These are phyloP conservation scores for Bettongia penicillata DNA, from an alignment of 2,113 vertebrate species.

Conservation along the genomic window DNA sequence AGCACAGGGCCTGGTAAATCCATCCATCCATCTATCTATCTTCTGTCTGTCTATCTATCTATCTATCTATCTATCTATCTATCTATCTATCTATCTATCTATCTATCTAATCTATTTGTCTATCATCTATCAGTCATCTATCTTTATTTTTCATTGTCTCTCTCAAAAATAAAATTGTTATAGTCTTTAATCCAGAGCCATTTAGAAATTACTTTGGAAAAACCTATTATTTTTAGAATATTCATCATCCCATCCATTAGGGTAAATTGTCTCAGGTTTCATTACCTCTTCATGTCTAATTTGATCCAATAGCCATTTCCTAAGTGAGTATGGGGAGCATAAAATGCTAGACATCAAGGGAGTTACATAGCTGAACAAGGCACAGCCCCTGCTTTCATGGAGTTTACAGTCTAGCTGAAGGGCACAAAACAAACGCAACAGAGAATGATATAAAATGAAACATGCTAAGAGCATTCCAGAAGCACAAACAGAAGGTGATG, in stretches of 20 bases:
- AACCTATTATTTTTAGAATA: constrained; percentile 59
- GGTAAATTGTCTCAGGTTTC: constrained; percentile 54
- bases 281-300: constrained; percentile 50
- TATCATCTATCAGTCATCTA: no score
- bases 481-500: background rate
- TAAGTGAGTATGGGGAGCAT: background rate
- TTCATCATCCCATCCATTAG: constrained; percentile 1
- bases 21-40: background rate
- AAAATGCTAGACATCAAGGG: background rate
- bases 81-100: no score
- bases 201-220: constrained; percentile 39
- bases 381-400: background rate
- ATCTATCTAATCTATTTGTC: no score
- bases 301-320: background rate
- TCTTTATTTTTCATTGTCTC: background rate
- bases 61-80: no score
- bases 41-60: no score
- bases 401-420: background rate
- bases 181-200: constrained; percentile 47
- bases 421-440: background rate
- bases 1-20: background rate
- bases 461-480: background rate
- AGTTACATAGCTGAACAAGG: background rate
- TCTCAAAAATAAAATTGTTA: constrained; percentile 4
- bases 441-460: background rate